phyloP scores from a whole-genome alignment of 2,797 vertebrate genomes.

The Gymnoscopelus microlampas region DNA sequence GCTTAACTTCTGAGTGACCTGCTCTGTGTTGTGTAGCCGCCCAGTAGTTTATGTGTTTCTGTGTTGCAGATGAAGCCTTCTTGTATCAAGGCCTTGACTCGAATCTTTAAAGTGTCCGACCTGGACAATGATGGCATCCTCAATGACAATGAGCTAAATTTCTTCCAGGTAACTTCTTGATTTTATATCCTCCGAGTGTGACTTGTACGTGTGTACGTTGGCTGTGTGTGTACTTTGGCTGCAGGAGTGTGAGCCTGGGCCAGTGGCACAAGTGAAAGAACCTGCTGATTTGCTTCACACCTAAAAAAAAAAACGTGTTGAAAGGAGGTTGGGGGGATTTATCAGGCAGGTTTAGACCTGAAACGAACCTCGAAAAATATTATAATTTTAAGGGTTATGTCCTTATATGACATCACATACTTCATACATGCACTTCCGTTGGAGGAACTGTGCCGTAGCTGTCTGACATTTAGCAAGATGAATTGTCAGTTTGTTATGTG shows the following conservation, averaged over 20 bases:
- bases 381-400: too few species aligned
- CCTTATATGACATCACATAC: neutral
- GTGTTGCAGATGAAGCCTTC: slow-evolving; percentile 90
- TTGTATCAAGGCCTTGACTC: slow-evolving; percentile 94
- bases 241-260: neutral
- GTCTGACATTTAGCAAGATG: neutral
- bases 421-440: neutral
- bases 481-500: neutral
- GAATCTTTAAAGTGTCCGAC: slow-evolving; percentile 98
- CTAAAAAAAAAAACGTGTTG: neutral
- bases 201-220: neutral
- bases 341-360: slow-evolving; percentile 11
- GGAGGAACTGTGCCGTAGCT: neutral
- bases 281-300: neutral
- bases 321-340: neutral
- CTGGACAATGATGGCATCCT: slow-evolving; percentile 97
- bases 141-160: slow-evolving; percentile 97
- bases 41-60: neutral
- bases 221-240: neutral
- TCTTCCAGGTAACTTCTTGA: slow-evolving; percentile 89
- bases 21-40: neutral
- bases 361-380: neutral
- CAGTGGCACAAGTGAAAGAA: neutral
- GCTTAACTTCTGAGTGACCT: too few species aligned
- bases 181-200: neutral